Base-by-base conservation (phyloP, 2,113 vertebrate species). In the Clarias batrachus region DNA sequence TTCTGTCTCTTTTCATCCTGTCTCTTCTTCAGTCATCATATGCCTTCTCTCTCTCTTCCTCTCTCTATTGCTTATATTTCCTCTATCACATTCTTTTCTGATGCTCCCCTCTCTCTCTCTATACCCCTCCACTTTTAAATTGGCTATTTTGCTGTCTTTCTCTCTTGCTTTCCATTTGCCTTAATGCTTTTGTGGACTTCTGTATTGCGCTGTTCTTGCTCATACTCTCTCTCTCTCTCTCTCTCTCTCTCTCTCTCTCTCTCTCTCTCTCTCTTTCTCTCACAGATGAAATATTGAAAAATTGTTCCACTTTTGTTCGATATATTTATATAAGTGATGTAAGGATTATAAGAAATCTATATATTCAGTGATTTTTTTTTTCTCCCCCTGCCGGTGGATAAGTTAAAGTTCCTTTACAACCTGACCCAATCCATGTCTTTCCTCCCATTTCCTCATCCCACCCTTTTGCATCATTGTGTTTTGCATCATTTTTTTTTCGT, bases 251-350 rank as follows among this genome's bases (percentile, higher is more conserved):
- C 56, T 80, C 82, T 87, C 33, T 63, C 78, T 81, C 41, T 62
- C 70, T 76, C 33, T 74, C 25, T 74, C 30, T 77, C 83, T 85
- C 59, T 73, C 68, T 88, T 78, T 71, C 74, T 84, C 83, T 57
- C 83, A 66, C 89, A 73, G 74, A 91, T 83, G 82, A 80, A 91
- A 93, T 92, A 92, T 92, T 91, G 85, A 86, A 78, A 57, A 37
- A 62, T 81, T 37, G 78, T 90, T 65, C 86, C 89, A 90, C 76
- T 91, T 90, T 92, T 25, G 92, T 95, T 95, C 92, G 90, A 94
- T 95, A 95, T 96, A 95, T 95, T 96, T 96, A 96, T 96, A 95
- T 94, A 95, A 96, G 93, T 96, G 95, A 95, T 94, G 94, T 95
- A 96, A 95, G 95, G 95, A 95, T 95, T 95, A 94, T 94, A 94